Percentiles rank a stretch among this genome's conserved stretches.
These are phyloP conservation scores for Notoglanidium macrostoma DNA, from an alignment of 2,797 vertebrate genomes.

Conservation along the genomic window DNA sequence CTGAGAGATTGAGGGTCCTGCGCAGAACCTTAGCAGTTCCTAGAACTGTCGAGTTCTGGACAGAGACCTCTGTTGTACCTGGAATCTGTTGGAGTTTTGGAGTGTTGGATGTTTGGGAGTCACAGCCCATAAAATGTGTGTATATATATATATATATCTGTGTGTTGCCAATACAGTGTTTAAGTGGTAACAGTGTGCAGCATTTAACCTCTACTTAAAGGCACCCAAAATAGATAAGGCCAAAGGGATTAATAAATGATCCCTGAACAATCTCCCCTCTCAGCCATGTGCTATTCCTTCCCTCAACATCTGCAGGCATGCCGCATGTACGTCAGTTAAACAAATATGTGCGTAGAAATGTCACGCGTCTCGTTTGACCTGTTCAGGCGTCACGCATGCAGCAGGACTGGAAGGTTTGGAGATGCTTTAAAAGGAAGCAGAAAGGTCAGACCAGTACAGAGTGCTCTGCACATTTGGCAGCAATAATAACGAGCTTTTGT, in stretches of 20 bases:
- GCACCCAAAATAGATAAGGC: conserved; percentile 13
- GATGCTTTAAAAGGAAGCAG: not conserved
- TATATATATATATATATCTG: too few species aligned
- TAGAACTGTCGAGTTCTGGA: too few species aligned
- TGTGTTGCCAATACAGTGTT: not conserved
- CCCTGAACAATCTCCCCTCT: not conserved
- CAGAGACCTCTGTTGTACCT: too few species aligned
- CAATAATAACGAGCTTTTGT: too few species aligned
- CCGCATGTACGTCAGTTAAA: not conserved
- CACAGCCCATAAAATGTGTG: too few species aligned
- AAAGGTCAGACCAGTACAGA: conserved; percentile 6
- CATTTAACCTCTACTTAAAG: conserved; percentile 4
- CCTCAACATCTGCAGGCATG: not conserved
- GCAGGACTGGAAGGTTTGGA: not conserved
- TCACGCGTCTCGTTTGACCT: not conserved
- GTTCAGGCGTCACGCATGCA: not conserved
- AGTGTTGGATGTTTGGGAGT: too few species aligned
- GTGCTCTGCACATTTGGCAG: not conserved
- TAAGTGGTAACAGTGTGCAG: not conserved
- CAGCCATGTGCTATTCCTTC: not conserved
- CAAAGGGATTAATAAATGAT: conserved; percentile 7
- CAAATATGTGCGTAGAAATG: not conserved
- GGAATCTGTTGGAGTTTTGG: too few species aligned
- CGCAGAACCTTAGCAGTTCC: too few species aligned
- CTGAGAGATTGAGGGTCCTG: too few species aligned